These are phyloP conservation scores for Acromyrmex charruanus DNA, from an alignment of 1,140 invertebrate genomes.

Conservation along the genomic window DNA sequence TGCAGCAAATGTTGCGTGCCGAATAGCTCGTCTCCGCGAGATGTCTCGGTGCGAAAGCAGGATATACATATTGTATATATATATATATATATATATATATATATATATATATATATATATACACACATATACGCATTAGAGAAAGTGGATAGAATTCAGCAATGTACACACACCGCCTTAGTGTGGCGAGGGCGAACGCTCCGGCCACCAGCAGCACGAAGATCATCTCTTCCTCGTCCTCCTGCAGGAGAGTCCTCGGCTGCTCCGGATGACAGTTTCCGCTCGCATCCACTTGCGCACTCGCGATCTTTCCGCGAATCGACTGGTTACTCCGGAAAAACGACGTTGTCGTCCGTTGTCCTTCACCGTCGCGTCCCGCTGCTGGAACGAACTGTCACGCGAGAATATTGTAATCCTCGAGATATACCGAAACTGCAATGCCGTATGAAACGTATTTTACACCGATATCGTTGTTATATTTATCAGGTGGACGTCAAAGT, in stretches of 20 bases:
- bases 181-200: slow-evolving; percentile 85
- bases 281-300: slow-evolving; percentile 80
- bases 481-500: slow-evolving; percentile 71
- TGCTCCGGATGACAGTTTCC: slow-evolving; percentile 76
- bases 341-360: slow-evolving; percentile 24
- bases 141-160: slow-evolving; percentile 81
- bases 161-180: slow-evolving; percentile 87
- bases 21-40: slow-evolving; percentile 34
- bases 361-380: not conserved
- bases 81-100: not conserved
- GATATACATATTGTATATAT: not conserved
- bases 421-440: not conserved
- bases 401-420: not conserved
- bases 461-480: not conserved
- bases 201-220: slow-evolving; percentile 85
- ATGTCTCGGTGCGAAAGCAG: slow-evolving; percentile 32
- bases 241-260: slow-evolving; percentile 78
- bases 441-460: not conserved
- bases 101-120: not conserved
- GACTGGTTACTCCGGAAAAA: not conserved
- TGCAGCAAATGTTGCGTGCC: slow-evolving; percentile 48
- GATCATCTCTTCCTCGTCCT: slow-evolving; percentile 85
- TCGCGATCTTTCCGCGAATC: slow-evolving; percentile 63
- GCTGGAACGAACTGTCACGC: slow-evolving; percentile 28
- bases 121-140: slow-evolving; percentile 19